Percentiles rank a stretch among this genome's conserved stretches.
Conservation (phyloP, 2,113 vertebrate genomes). For the Etheostoma cragini region DNA sequence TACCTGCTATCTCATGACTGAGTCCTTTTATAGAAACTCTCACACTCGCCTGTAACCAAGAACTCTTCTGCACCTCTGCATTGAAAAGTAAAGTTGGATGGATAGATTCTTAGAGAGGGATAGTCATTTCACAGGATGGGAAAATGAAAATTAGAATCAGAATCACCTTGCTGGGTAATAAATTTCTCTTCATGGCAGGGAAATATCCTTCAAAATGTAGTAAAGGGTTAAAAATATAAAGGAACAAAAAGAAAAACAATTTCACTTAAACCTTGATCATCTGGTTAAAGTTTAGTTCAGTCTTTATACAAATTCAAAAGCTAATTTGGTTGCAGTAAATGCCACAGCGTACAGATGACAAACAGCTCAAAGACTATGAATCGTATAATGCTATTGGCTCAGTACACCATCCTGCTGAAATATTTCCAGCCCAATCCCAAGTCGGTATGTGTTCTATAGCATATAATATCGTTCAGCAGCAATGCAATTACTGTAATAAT, state of each 20-base stretch:
- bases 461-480: slow-evolving; percentile 14
- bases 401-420: slow-evolving; percentile 7
- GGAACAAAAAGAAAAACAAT: background rate
- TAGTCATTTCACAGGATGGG: background rate
- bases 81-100: background rate
- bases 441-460: slow-evolving; percentile 26
- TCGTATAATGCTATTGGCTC: slow-evolving; percentile 25
- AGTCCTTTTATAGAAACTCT: background rate
- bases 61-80: background rate
- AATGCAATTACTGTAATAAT: slow-evolving; percentile 53
- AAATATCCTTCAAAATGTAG: background rate
- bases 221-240: background rate
- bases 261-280: background rate
- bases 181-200: background rate
- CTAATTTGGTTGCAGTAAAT: slow-evolving; percentile 1
- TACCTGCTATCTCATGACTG: background rate
- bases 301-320: slow-evolving; percentile 1
- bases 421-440: slow-evolving; percentile 12
- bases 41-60: background rate
- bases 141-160: background rate
- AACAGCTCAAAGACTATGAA: slow-evolving; percentile 3
- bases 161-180: background rate
- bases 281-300: background rate
- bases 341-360: background rate
- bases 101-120: background rate